Evolutionary conservation across 2,113 vertebrate species (phyloP).

Genomic region (Sylvia atricapilla): DNA sequence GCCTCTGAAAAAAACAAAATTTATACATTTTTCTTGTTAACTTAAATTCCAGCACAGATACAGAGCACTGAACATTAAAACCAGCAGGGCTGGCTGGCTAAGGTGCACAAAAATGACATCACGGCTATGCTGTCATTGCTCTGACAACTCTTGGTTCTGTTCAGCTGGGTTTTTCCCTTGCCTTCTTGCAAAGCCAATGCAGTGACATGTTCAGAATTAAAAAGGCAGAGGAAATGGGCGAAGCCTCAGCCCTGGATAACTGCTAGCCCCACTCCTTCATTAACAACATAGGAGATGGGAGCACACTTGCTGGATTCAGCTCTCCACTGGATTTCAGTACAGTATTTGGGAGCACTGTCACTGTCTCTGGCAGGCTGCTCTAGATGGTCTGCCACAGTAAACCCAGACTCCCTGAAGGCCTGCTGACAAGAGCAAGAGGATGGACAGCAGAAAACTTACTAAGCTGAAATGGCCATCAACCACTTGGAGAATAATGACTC

Average conservation of each 20-base stretch:
- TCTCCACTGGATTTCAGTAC: not conserved
- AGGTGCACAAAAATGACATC: not conserved
- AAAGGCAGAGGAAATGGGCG: not conserved
- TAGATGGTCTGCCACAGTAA: not conserved
- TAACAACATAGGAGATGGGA: not conserved
- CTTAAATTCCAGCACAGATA: not conserved
- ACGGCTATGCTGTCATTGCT: fast-evolving
- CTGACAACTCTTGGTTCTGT: not conserved
- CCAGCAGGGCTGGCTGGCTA: not conserved
- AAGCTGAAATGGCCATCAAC: not conserved
- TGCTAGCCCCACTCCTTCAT: not conserved
- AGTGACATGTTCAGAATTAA: fast-evolving
- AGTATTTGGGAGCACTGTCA: not conserved
- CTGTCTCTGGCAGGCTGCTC: not conserved
- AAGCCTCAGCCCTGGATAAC: not conserved
- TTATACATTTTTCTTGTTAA: not conserved
- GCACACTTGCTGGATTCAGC: not conserved
- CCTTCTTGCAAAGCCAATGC: not conserved
- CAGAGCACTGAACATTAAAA: not conserved
- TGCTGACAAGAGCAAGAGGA: not conserved
- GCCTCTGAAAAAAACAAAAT: not conserved
- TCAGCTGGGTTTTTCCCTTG: not conserved
- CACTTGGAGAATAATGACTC: not conserved
- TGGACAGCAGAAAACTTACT: not conserved
- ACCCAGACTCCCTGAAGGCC: not conserved